Evolutionary conservation across 2,888 invertebrate species (phyloP), one percentile per base, ranked within the genome.

Genomic region (Pteria penguin): DNA sequence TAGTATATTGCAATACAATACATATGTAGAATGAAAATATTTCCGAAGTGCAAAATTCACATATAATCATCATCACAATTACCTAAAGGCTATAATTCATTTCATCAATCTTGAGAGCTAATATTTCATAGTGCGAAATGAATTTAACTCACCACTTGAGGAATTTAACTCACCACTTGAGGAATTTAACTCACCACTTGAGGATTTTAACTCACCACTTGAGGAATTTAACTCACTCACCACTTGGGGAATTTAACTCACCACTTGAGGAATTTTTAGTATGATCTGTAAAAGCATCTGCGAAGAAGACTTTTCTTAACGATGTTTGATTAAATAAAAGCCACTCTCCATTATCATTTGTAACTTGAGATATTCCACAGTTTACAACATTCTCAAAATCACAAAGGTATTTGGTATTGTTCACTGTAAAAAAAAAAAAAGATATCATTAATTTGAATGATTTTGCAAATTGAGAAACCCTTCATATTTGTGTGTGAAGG

Each of bases 321-420:
- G 79, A 81, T 0, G 85, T 77, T 3, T 80, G 73, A 62, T 87
- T 85, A 2, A 85, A 80, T 26, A 88, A 33, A 60, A 82, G 65
- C 88, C 88, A 89, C 26, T 89, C 88, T 2, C 79, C 79, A 4
- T 76, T 75, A 69, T 88, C 89, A 4, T 69, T 67, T 0, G 82
- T 76, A 4, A 76, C 66, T 69, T 90, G 89, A 22, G 83, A 70
- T 4, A 90, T 77, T 0, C 84, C 87, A 77, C 90, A 90, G 24
- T 83, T 63, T 54, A 84, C 79, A 3, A 86, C 87, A 70, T 86
- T 83, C 62, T 88, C 86, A 81, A 90, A 89, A 61, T 86, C 82
- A 76, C 90, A 90, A 2, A 14, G 58, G 63, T 86, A 89, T 0
- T n/a, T 45, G 31, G 32, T 54, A 22, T 54, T 5, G 26, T 18